Percentiles rank a stretch among this genome's conserved stretches.
Conservation (phyloP, 2,113 vertebrate genomes). For the Sterna hirundo region DNA sequence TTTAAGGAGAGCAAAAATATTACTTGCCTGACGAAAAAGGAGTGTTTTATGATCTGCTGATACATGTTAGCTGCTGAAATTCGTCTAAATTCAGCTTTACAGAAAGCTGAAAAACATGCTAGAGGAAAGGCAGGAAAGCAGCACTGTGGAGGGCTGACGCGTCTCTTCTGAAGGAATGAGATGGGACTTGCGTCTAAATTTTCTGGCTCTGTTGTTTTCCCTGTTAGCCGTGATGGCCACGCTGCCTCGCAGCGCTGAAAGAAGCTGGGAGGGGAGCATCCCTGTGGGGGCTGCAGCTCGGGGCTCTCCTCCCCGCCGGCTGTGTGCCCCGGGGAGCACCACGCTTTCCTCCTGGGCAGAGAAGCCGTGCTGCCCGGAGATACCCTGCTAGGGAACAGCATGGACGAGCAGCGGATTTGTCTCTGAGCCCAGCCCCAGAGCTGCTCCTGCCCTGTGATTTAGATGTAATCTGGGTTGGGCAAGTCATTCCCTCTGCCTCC, state of each 20-base stretch:
- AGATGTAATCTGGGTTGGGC: background rate
- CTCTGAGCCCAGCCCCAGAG: background rate
- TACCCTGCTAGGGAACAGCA: background rate
- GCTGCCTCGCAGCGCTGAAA: background rate
- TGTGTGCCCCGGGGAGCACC: background rate
- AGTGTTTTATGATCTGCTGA: background rate
- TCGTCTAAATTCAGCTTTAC: background rate
- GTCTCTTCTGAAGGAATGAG: background rate
- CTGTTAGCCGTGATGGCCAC: rapidly evolving
- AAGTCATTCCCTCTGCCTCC: background rate
- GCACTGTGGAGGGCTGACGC: background rate
- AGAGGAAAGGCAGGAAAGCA: background rate
- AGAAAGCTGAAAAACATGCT: background rate
- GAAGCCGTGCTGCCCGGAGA: background rate
- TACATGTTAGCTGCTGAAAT: background rate
- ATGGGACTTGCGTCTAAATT: background rate
- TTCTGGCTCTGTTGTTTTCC: background rate
- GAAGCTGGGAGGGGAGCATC: background rate
- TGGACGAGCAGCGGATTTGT: background rate
- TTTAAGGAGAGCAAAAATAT: background rate
- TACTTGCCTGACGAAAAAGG: background rate
- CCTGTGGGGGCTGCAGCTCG: background rate
- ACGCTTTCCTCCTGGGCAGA: background rate
- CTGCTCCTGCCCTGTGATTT: background rate
- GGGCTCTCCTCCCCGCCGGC: rapidly evolving